Conservation (phyloP, 2,888 invertebrate genomes). For the Plebejus argus region DNA sequence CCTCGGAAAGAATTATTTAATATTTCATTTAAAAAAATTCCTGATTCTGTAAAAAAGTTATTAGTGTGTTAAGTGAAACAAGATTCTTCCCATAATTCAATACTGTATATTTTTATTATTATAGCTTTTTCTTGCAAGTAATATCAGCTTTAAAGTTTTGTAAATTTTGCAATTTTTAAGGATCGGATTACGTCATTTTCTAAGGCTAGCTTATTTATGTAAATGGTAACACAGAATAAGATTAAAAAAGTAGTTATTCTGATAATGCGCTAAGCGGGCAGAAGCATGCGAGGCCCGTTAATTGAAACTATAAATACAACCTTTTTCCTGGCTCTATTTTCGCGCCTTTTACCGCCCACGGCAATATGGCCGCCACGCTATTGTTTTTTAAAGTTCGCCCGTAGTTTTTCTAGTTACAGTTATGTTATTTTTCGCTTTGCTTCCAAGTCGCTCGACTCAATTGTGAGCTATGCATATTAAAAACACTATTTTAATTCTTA, state of each 20-base stretch:
- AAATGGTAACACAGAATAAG: neutral
- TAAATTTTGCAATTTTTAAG: neutral
- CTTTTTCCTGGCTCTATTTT: constrained; percentile 62
- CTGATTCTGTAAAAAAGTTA: too few species aligned
- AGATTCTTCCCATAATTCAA: too few species aligned
- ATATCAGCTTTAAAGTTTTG: too few species aligned
- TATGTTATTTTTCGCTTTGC: constrained; percentile 38
- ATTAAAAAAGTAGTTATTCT: constrained; percentile 38
- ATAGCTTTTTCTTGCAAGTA: too few species aligned
- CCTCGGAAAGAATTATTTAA: neutral
- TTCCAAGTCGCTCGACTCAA: constrained; percentile 35
- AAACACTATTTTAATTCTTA: neutral
- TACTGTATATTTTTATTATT: too few species aligned
- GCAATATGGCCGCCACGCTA: constrained; percentile 41
- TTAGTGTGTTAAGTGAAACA: too few species aligned
- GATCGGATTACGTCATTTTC: neutral
- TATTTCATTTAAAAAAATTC: neutral
- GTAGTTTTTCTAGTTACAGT: constrained; percentile 38
- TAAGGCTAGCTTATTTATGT: neutral
- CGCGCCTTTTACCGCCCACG: constrained; percentile 45
- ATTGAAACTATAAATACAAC: constrained; percentile 78
- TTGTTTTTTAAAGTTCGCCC: constrained; percentile 41
- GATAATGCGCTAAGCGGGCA: constrained; percentile 44
- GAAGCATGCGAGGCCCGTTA: constrained; percentile 66
- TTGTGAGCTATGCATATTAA: neutral